phyloP scores from a whole-genome alignment of 2,888 invertebrate genomes.

The Bellardia pandia region DNA sequence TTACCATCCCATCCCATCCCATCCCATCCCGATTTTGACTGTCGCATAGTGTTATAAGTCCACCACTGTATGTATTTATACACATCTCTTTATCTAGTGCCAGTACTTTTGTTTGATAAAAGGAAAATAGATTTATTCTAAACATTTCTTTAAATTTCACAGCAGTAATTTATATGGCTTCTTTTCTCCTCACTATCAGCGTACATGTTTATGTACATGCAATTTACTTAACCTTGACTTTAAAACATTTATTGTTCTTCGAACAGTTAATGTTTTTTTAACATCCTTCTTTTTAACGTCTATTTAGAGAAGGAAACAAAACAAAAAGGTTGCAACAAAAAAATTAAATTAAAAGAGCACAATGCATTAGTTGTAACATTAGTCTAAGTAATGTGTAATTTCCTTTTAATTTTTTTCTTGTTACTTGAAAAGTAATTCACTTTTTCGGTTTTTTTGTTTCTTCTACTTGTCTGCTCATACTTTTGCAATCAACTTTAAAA shows the following conservation, averaged over 20 bases:
- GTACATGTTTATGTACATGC: background rate
- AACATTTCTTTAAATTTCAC: background rate
- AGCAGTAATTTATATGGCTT: background rate
- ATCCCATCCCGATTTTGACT: no score
- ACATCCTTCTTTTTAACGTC: slow-evolving; percentile 35
- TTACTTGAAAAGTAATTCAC: slow-evolving; percentile 8
- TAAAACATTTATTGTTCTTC: slow-evolving; percentile 33
- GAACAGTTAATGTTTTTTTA: slow-evolving; percentile 5
- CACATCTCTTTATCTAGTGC: no score
- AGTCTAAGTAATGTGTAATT: slow-evolving; percentile 68
- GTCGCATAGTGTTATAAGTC: no score
- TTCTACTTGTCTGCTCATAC: slow-evolving; percentile 28
- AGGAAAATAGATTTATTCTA: slow-evolving; percentile 17
- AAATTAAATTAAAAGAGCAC: slow-evolving; percentile 4
- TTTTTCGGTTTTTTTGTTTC: background rate
- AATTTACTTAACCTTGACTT: slow-evolving; percentile 59
- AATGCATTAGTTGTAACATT: slow-evolving; percentile 66
- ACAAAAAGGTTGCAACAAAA: slow-evolving; percentile 1
- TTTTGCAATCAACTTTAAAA: slow-evolving; percentile 54
- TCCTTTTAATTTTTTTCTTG: slow-evolving; percentile 51
- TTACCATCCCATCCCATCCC: no score
- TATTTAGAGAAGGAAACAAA: slow-evolving; percentile 30
- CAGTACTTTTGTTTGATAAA: background rate
- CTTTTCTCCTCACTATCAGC: no score
- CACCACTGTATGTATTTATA: no score